These are phyloP conservation scores for Myripristis murdjan DNA, from an alignment of 2,797 vertebrate species.

Conservation along the genomic window DNA sequence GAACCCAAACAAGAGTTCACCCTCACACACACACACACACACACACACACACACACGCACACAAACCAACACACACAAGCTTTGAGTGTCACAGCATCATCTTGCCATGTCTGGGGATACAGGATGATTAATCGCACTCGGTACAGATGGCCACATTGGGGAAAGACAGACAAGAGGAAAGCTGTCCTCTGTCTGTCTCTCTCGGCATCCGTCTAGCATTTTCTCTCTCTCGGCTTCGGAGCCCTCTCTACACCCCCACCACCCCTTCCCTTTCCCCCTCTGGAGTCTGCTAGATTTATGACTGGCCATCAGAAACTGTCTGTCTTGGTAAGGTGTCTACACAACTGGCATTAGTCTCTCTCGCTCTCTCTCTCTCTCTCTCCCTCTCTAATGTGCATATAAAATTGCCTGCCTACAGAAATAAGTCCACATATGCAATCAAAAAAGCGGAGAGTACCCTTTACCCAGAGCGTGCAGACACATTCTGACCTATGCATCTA, in stretches of 20 bases:
- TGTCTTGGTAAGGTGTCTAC: slow-evolving; percentile 39
- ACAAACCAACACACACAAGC: slow-evolving; percentile 19
- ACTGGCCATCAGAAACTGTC: slow-evolving; percentile 49
- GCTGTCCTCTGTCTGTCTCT: slow-evolving; percentile 54
- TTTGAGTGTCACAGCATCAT: slow-evolving; percentile 66
- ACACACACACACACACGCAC: slow-evolving; percentile 4
- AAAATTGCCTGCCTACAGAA: no score
- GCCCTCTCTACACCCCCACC: slow-evolving; percentile 3
- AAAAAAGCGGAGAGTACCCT: no score
- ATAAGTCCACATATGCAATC: no score
- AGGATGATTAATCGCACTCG: slow-evolving; percentile 80
- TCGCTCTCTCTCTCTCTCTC: slow-evolving; percentile 1
- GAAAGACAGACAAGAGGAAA: slow-evolving; percentile 63
- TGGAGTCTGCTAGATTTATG: slow-evolving; percentile 60
- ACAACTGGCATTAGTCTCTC: slow-evolving; percentile 59
- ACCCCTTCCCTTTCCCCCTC: slow-evolving; percentile 33
- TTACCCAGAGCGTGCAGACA: no score
- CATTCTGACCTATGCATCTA: no score
- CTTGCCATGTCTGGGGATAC: slow-evolving; percentile 73
- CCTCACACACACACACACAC: no score
- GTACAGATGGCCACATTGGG: slow-evolving; percentile 76
- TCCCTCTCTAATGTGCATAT: no score
- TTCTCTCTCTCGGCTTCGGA: slow-evolving; percentile 5
- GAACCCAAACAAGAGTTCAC: slow-evolving; percentile 48
- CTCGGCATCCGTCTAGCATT: slow-evolving; percentile 51